A percentile compares a stretch with the other conserved stretches of the same genome.
Conservation (phyloP, 1,140 invertebrate genomes). For the Drosophila littoralis region DNA sequence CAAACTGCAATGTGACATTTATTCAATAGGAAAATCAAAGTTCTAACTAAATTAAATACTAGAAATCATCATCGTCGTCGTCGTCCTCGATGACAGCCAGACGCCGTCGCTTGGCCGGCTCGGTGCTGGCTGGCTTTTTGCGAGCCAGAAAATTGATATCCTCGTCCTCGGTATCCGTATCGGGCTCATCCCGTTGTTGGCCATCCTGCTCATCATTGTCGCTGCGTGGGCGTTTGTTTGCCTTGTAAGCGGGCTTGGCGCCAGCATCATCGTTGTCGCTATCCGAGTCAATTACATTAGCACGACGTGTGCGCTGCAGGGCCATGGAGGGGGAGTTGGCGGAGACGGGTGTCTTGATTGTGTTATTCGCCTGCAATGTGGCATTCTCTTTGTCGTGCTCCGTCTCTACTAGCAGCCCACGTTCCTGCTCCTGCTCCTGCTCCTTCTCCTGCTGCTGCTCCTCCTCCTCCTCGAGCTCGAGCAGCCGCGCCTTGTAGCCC, state of each 20-base stretch:
- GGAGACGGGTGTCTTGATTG: slow-evolving; percentile 51
- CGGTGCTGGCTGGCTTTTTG: slow-evolving; percentile 64
- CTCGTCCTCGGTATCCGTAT: slow-evolving; percentile 37
- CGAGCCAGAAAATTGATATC: slow-evolving; percentile 77
- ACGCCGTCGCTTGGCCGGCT: slow-evolving; percentile 78
- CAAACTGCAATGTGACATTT: slow-evolving; percentile 47
- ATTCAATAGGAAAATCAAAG: slow-evolving; percentile 37
- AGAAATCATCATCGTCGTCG: slow-evolving; percentile 78
- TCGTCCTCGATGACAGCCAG: slow-evolving; percentile 80
- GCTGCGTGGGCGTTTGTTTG: slow-evolving; percentile 80
- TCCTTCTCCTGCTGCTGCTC: slow-evolving; percentile 12
- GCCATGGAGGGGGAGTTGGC: slow-evolving; percentile 24
- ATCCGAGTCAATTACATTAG: slow-evolving; percentile 84
- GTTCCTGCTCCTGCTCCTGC: slow-evolving; percentile 16
- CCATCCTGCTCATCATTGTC: slow-evolving; percentile 63
- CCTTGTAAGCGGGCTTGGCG: slow-evolving; percentile 60
- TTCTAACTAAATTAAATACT: slow-evolving; percentile 40
- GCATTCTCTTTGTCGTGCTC: slow-evolving; percentile 64
- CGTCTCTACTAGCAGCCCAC: background rate
- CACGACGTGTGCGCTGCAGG: slow-evolving; percentile 75
- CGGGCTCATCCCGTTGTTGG: slow-evolving; percentile 34
- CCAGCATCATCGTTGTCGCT: slow-evolving; percentile 67
- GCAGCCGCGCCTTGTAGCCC: slow-evolving; percentile 74
- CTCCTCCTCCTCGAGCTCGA: slow-evolving; percentile 69
- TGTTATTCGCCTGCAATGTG: slow-evolving; percentile 53